Evolutionary conservation across 1,140 invertebrate species (phyloP).

Genomic region (Yoshiicerus persimilis): DNA sequence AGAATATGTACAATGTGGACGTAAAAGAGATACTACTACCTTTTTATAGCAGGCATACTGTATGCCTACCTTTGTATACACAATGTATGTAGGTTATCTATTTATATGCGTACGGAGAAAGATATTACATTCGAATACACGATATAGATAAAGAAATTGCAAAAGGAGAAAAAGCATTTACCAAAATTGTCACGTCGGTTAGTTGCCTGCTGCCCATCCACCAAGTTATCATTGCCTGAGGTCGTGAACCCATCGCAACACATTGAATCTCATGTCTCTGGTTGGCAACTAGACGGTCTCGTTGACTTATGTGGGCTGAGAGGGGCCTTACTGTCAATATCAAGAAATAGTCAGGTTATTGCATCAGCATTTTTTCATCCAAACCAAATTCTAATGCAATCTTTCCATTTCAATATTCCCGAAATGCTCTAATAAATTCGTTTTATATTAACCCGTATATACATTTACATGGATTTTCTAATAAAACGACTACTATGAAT

Average conservation of each 20-base stretch:
- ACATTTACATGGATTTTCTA: too few relatives aligned
- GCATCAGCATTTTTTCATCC: neutral
- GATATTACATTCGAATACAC: neutral
- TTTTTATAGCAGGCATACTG: neutral
- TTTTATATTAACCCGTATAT: neutral
- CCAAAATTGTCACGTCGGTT: slow-evolving; percentile 49
- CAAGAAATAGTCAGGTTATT: neutral
- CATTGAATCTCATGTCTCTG: slow-evolving; percentile 49
- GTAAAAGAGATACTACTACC: neutral
- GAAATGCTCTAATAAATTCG: neutral
- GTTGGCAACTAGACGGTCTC: slow-evolving; percentile 47
- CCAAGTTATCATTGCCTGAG: slow-evolving; percentile 49
- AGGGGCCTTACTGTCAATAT: slow-evolving; percentile 45
- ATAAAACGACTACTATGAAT: too few relatives aligned
- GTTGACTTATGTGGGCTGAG: slow-evolving; percentile 42
- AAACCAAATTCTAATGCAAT: neutral
- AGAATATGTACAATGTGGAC: neutral
- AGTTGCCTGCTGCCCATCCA: slow-evolving; percentile 50
- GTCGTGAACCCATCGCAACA: slow-evolving; percentile 46
- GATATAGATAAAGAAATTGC: neutral
- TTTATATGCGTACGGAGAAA: neutral
- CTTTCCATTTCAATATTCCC: neutral
- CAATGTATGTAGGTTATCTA: neutral
- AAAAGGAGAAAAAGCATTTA: slow-evolving; percentile 34
- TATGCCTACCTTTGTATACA: neutral